These are phyloP conservation scores for Cheilosia variabilis DNA, from an alignment of 2,888 invertebrate species.

Conservation along the genomic window DNA sequence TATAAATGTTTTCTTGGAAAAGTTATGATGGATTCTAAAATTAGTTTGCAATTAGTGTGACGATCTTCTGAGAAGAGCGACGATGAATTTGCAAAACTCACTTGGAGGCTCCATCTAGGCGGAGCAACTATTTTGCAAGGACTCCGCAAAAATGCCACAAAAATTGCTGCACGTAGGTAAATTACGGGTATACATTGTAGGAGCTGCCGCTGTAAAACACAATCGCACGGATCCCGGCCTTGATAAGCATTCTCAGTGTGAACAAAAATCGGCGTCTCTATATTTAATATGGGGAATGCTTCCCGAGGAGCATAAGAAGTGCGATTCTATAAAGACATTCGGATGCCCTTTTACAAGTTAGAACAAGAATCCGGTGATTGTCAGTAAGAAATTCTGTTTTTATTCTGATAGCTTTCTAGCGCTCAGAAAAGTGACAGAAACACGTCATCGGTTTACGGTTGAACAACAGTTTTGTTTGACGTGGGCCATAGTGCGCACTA, in stretches of 20 bases:
- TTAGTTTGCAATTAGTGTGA: slow-evolving; percentile 73
- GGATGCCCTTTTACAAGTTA: no score
- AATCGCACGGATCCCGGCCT: background rate
- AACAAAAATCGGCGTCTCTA: background rate
- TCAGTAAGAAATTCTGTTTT: no score
- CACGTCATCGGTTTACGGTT: background rate
- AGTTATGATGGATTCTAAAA: slow-evolving; percentile 69
- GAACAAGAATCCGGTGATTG: no score
- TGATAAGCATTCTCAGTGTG: background rate
- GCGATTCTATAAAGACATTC: no score
- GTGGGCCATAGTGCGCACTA: no score
- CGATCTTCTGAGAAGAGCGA: slow-evolving; percentile 21
- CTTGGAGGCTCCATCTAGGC: slow-evolving; percentile 2
- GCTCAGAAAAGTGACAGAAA: background rate
- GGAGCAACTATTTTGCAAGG: background rate
- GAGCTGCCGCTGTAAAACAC: slow-evolving; percentile 20
- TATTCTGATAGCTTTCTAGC: no score
- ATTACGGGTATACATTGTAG: slow-evolving; percentile 41
- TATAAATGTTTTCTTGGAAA: slow-evolving; percentile 71
- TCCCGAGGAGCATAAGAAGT: no score
- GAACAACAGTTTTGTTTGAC: background rate
- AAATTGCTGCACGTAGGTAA: slow-evolving; percentile 49
- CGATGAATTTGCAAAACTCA: slow-evolving; percentile 10
- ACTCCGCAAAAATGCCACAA: background rate
- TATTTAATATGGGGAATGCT: background rate